These are phyloP conservation scores for Baryphthengus martii DNA, from an alignment of 2,113 vertebrate species.

Conservation along the genomic window DNA sequence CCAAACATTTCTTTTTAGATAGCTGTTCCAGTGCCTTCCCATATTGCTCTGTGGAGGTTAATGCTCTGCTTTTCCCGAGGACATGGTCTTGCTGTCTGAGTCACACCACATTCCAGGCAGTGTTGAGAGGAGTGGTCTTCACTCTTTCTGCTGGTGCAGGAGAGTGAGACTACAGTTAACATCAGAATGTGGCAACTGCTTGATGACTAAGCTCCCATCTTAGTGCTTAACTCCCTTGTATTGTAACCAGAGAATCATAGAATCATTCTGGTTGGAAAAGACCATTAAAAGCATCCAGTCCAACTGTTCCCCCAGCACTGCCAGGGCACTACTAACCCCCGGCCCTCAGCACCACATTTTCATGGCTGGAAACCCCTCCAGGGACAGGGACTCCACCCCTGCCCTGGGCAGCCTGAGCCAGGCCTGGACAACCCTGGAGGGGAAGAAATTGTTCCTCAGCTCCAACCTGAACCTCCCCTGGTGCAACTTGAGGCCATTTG, in stretches of 20 bases:
- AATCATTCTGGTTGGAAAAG: neutral
- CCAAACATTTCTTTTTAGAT: too few relatives aligned
- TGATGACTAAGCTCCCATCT: neutral
- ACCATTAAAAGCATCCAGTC: neutral
- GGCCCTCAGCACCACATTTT: neutral
- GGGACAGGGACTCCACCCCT: neutral
- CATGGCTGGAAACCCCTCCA: neutral
- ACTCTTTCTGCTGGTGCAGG: neutral
- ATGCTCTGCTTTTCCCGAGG: neutral
- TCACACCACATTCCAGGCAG: neutral
- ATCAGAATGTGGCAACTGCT: neutral
- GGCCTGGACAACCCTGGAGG: neutral
- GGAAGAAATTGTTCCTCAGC: neutral
- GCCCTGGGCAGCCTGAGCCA: neutral
- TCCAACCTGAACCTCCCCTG: neutral
- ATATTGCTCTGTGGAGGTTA: neutral
- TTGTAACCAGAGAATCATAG: neutral
- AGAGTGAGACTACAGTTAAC: neutral
- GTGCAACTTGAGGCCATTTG: neutral
- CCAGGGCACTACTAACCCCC: neutral
- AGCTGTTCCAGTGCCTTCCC: neutral
- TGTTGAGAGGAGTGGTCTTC: neutral
- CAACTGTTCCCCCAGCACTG: neutral
- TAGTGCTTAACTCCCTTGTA: neutral
- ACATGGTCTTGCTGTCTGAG: neutral